Base-by-base conservation (phyloP, 2,797 vertebrate species). In the Setipinna tenuifilis region DNA sequence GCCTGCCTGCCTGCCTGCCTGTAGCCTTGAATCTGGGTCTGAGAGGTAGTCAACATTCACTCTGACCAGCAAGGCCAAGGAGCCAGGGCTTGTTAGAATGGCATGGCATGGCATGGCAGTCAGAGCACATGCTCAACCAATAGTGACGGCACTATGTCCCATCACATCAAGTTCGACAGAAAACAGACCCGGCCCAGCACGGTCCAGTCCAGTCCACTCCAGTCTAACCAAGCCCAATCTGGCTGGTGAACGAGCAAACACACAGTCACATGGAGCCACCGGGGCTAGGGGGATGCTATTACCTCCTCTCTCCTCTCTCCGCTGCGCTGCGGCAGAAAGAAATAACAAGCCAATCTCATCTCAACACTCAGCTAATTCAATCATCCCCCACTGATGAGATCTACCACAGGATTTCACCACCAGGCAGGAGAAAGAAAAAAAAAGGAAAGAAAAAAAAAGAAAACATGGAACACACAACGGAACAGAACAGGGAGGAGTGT, bases 311-410 rank as follows among this genome's bases (percentile, higher is more conserved):
- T n/a, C n/a, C n/a, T n/a, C n/a, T n/a, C n/a, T n/a, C n/a, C n/a
- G n/a, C n/a, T 84, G 87, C 87, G 90, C 92, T 93, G 91, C 87
- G 88, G 87, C 85, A 86, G 62, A 21, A 10, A 2, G 68, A 41
- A 46, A 87, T 90, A 91, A 88, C 87, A 81, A 57, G 88, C 81
- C 85, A 83, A 90, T 93, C 87, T 88, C 90, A 93, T 93, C 92
- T 92, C 89, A 90, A 86, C 87, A 90, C 88, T 84, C 84, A 90
- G 90, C 90, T 86, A 92, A 94, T 94, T 91, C 85, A 92, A 94
- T 94, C 92, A 90, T 85, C 54, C 87, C 84, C 65, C 65, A 25
- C 85, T 85, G 89, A 91, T 89, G 88, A 87, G 85, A 91, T 90
- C 88, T 87, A 87, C 85, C 81, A 84, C 86, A 83, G 82, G 89